phyloP scores from a whole-genome alignment of 1,140 invertebrate genomes.

The Cydia fagiglandana region DNA sequence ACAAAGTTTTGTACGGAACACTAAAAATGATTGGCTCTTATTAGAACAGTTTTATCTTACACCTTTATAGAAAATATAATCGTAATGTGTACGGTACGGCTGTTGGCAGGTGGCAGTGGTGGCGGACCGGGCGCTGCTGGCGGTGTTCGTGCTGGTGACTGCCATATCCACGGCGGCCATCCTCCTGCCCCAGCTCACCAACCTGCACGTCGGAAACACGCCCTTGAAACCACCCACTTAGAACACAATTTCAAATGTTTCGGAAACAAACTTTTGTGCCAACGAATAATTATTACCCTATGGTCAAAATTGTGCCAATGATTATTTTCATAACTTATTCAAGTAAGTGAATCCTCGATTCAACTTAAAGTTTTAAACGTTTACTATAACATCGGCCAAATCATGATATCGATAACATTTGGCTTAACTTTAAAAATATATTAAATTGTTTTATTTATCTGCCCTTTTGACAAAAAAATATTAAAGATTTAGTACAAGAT shows the following conservation, averaged over 20 bases:
- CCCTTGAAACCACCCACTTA: conserved; percentile 69
- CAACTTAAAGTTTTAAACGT: background rate
- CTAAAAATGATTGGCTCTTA: too few species aligned
- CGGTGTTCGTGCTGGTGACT: conserved; percentile 75
- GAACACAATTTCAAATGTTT: conserved; percentile 33
- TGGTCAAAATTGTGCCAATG: conserved; percentile 35
- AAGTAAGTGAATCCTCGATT: background rate
- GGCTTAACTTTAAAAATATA: too few species aligned
- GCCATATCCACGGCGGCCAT: conserved; percentile 72
- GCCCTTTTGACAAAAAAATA: too few species aligned
- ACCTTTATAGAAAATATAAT: background rate
- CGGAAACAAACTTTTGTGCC: conserved; percentile 33
- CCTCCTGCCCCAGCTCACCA: conserved; percentile 69
- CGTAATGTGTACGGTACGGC: background rate
- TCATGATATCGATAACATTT: background rate
- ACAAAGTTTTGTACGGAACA: too few species aligned
- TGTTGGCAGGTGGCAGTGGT: conserved; percentile 71
- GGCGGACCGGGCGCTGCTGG: conserved; percentile 72
- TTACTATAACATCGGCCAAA: background rate
- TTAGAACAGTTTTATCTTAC: background rate
- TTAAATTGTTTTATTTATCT: too few species aligned
- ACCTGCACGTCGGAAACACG: conserved; percentile 71
- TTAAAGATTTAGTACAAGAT: too few species aligned
- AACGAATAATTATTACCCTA: conserved; percentile 36
- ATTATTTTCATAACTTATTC: conserved; percentile 16